These are phyloP conservation scores for Squalus acanthias DNA, from an alignment of 2,797 vertebrate species.

Conservation along the genomic window DNA sequence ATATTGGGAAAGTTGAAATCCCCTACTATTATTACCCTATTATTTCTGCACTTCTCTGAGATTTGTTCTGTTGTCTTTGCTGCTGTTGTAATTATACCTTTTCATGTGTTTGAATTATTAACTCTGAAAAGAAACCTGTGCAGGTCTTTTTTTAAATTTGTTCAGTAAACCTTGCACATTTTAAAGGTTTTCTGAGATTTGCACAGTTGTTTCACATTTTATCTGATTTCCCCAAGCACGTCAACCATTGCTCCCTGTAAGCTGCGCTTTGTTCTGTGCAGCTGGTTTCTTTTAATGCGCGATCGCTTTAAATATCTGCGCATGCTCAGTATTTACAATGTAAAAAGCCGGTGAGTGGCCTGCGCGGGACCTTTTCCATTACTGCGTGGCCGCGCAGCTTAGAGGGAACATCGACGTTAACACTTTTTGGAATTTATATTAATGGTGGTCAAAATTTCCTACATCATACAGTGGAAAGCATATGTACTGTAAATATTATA, in stretches of 20 bases:
- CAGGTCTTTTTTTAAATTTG: not conserved
- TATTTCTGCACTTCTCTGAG: no score
- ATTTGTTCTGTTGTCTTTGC: no score
- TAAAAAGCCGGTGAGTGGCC: no score
- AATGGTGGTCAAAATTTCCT: not conserved
- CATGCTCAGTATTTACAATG: no score
- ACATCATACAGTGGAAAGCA: not conserved
- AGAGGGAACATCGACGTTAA: not conserved
- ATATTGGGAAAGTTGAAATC: no score
- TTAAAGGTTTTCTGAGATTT: not conserved
- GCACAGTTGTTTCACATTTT: not conserved
- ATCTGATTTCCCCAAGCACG: not conserved
- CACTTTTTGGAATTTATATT: not conserved
- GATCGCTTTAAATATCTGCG: no score
- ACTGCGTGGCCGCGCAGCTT: no score
- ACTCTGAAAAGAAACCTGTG: not conserved
- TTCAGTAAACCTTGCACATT: not conserved
- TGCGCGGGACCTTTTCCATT: no score
- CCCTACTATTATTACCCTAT: no score
- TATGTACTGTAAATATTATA: not conserved
- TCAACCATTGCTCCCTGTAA: not conserved
- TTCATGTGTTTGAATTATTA: not conserved
- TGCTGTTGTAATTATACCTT: no score
- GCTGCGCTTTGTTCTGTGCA: no score
- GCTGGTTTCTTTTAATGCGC: no score